A percentile compares a stretch with the other conserved stretches of the same genome.
phyloP scores from a whole-genome alignment of 2,888 invertebrate species.

The Aporophyla nigra region DNA sequence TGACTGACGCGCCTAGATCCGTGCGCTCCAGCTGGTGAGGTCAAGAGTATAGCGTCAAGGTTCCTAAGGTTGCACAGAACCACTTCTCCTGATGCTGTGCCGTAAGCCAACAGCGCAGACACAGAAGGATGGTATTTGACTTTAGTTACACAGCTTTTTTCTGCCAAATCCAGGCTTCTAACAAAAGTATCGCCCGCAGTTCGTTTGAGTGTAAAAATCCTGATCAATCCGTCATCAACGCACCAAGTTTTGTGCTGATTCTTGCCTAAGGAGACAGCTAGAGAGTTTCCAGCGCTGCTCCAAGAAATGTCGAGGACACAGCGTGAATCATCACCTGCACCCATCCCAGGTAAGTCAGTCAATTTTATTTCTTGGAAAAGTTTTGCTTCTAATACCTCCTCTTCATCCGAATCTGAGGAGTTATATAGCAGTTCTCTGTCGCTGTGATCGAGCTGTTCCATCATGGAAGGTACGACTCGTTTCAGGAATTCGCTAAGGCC shows the following conservation, averaged over 20 bases:
- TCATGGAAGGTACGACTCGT: constrained; percentile 82
- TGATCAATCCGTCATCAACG: constrained; percentile 80
- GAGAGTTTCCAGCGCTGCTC: constrained; percentile 82
- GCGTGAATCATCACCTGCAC: constrained; percentile 78
- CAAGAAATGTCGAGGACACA: constrained; percentile 80
- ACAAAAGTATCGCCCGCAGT: constrained; percentile 88
- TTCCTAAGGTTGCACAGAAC: constrained; percentile 80
- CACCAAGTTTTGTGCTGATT: constrained; percentile 85
- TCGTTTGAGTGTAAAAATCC: constrained; percentile 79
- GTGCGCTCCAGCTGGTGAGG: constrained; percentile 80
- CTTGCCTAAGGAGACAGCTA: constrained; percentile 82
- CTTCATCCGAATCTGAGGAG: constrained; percentile 86
- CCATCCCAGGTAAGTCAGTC: constrained; percentile 68
- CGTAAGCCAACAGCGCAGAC: constrained; percentile 82
- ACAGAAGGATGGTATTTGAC: constrained; percentile 81
- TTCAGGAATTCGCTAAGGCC: constrained; percentile 83
- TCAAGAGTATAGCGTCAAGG: constrained; percentile 73
- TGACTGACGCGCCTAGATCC: constrained; percentile 78
- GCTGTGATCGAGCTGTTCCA: constrained; percentile 82
- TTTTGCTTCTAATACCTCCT: constrained; percentile 78
- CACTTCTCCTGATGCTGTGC: constrained; percentile 82
- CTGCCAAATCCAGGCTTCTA: constrained; percentile 78
- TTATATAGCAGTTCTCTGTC: constrained; percentile 73
- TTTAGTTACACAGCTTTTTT: constrained; percentile 83
- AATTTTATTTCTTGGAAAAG: constrained; percentile 80